Evolutionary conservation across 1,140 invertebrate genomes (phyloP), one percentile per base, ranked within the genome.

Genomic region (Scaptodrosophila lebanonensis): DNA sequence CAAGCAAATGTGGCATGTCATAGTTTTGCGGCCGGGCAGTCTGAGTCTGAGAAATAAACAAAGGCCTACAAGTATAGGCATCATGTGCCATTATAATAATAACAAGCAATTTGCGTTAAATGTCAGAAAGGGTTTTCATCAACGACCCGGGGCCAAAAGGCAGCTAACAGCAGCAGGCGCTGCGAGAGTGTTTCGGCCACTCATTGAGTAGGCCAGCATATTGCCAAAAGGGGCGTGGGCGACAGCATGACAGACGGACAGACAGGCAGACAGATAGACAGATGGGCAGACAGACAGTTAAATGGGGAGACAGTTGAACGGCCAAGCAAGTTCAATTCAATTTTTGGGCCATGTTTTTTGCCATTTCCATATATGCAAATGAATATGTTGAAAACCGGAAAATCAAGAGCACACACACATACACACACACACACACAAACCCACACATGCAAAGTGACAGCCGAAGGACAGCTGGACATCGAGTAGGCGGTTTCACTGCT

Each of bases 341-440:
- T 82, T 75, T 79, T 79, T 79, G 48, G 71, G 65, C 69, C 75
- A 82, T 79, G 75, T 79, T 79, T 79, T n/a, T 69, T 79, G 75
- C 56, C 69, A 79, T 79, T 79, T 79, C 65, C 75, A 79, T 82
- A 82, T 75, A 79, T 79, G 65, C 75, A 79, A 82, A 79, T 79
- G 73, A 73, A 69, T 82, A 64, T 71, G 67, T 76, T 60, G 58
- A 72, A 77, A 61, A 39, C 68, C 73, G 73, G 65, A 66, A 61
- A 79, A 73, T 76, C 70, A 56, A 32, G 29, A 53, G 35, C 43
- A 17, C 15, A 40, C 16, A 11, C 22, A 35, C 4, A 40, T 1
- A 13, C 25, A 7, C 1, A 22, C n/a, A n/a, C 43, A 17, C 15
- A 40, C 16, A 11, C 22, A 35, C 4, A 40, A 1, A 13, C 25